These are phyloP conservation scores for Volucella zonaria DNA, from an alignment of 2,888 invertebrate genomes.

Conservation along the genomic window DNA sequence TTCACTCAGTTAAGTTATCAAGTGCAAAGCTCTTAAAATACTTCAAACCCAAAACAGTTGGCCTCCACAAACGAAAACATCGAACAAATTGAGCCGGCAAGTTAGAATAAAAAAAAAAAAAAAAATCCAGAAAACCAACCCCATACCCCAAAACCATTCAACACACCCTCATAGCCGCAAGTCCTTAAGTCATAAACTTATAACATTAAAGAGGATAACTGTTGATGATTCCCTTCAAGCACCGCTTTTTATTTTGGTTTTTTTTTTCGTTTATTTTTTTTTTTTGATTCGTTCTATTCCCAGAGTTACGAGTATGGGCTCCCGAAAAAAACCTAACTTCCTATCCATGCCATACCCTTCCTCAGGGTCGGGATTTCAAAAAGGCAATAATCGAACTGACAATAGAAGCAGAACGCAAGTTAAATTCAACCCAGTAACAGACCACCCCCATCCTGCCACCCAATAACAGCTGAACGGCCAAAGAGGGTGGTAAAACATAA, in stretches of 20 bases:
- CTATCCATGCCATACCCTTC: neutral
- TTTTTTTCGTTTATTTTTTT: conserved; percentile 19
- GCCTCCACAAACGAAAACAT: conserved; percentile 47
- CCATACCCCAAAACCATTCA: conserved; percentile 3
- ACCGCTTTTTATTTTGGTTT: conserved; percentile 34
- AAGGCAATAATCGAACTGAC: conserved; percentile 73
- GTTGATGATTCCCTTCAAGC: conserved; percentile 72
- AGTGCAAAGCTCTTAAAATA: conserved; percentile 57
- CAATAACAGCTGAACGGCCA: neutral
- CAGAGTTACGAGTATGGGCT: conserved; percentile 35
- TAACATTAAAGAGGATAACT: conserved; percentile 74
- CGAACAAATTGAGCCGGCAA: conserved; percentile 44
- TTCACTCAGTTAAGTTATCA: conserved; percentile 55
- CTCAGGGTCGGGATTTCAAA: conserved; percentile 32
- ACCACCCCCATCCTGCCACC: neutral
- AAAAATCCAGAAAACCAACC: conserved; percentile 6
- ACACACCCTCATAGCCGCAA: conserved; percentile 59
- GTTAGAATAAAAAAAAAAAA: conserved; percentile 5
- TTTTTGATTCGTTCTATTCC: conserved; percentile 4
- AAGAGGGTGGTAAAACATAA: conserved; percentile 63
- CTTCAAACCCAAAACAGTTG: conserved; percentile 38
- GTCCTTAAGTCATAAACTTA: conserved; percentile 74
- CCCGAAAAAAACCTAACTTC: conserved; percentile 33
- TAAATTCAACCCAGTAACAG: conserved; percentile 50
- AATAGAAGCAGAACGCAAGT: conserved; percentile 69